Evolutionary conservation across 2,888 invertebrate genomes (phyloP), one percentile per base, ranked within the genome.

Genomic region (Cephus runcator): DNA sequence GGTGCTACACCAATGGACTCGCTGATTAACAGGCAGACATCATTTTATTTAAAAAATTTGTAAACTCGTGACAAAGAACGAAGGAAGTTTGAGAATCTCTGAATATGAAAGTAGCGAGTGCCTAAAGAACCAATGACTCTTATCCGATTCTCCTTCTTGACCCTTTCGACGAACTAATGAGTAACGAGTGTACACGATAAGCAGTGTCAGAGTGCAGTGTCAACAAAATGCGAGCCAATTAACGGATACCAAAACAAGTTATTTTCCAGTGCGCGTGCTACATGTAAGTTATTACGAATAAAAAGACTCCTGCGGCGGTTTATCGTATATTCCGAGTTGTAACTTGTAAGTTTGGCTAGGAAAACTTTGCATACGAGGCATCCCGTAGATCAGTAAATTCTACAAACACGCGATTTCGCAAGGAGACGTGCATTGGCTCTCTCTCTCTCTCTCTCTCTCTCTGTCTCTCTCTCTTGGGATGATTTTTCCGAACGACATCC

Each of bases 181-280:
- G 56, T 56, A 56, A 56, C 23, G 56, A 56, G 56, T 56, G 56
- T 56, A 56, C 56, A 79, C 78, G 77, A 77, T 77, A 76, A n/a
- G 69, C 73, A 82, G 85, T 86, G 85, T 80, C 77, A 34, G 36
- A 83, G 85, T 85, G 86, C 85, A 79, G 85, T 85, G 85, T 80
- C 83, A 81, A 83, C 83, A 79, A 83, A 82, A 83, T 85, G 85
- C 79, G 78, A 69, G 77, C 79, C 76, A 81, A 81, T 80, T 80
- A 79, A 82, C 85, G 85, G 83, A 85, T 85, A 83, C 81, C 75
- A 77, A 56, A 40, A 23, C 56, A 56, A 56, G 23, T 9, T 56
- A 56, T 56, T 56, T 56, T 56, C 56, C 56, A 56, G 56, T 56
- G 56, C 56, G 56, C 23, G 56, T 56, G 56, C 56, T 56, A 56